These are phyloP conservation scores for Catocala nupta DNA, from an alignment of 2,888 invertebrate species.

Conservation along the genomic window DNA sequence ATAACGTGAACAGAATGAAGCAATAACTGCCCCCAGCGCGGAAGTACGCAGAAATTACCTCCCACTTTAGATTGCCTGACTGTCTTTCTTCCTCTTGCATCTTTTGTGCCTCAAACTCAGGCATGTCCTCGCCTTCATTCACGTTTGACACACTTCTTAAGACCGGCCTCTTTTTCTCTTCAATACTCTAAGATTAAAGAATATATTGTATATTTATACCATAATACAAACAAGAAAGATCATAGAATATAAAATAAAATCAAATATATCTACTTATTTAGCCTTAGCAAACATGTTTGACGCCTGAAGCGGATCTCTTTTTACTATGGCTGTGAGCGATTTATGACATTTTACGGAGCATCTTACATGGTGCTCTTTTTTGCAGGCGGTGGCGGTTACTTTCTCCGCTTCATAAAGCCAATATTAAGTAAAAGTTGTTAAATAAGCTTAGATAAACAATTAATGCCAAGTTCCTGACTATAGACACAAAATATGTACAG, in stretches of 20 bases:
- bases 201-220: not conserved
- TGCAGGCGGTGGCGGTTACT: not conserved
- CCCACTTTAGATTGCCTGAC: conserved; percentile 77
- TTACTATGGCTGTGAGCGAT: too few species aligned
- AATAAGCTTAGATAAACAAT: too few species aligned
- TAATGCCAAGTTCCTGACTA: too few species aligned
- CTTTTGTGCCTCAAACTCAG: conserved; percentile 76
- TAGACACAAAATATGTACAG: too few species aligned
- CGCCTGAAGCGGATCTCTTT: too few species aligned
- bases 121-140: conserved; percentile 63
- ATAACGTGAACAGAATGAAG: conserved; percentile 67
- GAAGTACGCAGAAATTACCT: conserved; percentile 75
- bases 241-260: too few species aligned
- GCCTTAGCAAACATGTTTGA: too few species aligned
- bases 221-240: too few species aligned
- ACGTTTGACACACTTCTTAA: conserved; percentile 54
- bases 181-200: conserved; percentile 52
- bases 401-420: not conserved
- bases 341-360: too few species aligned
- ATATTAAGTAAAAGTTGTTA: not conserved
- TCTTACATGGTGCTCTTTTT: too few species aligned
- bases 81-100: conserved; percentile 74
- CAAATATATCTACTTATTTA: too few species aligned
- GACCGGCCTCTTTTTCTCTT: conserved; percentile 59
- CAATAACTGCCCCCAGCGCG: conserved; percentile 70